phyloP scores from a whole-genome alignment of 2,888 invertebrate species.

The Polymixis flavicincta region DNA sequence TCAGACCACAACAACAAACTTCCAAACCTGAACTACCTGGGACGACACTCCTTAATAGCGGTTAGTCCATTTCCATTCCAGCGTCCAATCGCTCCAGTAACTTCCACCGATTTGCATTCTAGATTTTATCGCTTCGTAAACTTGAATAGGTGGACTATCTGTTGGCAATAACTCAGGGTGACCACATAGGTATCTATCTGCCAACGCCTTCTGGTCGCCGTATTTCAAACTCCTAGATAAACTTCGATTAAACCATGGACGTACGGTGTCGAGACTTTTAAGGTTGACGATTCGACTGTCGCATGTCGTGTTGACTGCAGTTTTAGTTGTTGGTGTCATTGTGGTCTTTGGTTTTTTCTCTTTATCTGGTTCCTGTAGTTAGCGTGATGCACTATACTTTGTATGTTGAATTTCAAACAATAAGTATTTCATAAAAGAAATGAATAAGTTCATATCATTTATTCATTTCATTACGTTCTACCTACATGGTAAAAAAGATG shows the following conservation, averaged over 20 bases:
- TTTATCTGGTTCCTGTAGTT: background rate
- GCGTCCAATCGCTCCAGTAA: slow-evolving; percentile 7
- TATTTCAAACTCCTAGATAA: slow-evolving; percentile 75
- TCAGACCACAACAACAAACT: background rate
- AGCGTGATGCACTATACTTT: background rate
- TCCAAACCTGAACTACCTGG: background rate
- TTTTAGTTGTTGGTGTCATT: background rate
- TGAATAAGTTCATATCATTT: no score
- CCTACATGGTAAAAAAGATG: no score
- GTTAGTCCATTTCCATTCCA: slow-evolving; percentile 8
- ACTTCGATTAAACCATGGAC: slow-evolving; percentile 73
- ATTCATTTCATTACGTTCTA: no score
- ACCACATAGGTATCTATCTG: slow-evolving; percentile 59
- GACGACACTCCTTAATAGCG: slow-evolving; percentile 1
- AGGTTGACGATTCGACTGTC: slow-evolving; percentile 63
- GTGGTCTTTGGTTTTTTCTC: background rate
- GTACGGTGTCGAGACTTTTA: slow-evolving; percentile 49
- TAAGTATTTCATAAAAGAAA: background rate
- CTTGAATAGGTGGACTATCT: slow-evolving; percentile 41
- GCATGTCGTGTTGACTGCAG: background rate
- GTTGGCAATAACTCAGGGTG: slow-evolving; percentile 52
- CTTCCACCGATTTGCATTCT: slow-evolving; percentile 43
- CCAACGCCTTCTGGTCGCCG: slow-evolving; percentile 67
- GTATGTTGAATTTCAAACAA: background rate
- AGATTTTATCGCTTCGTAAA: slow-evolving; percentile 42